Percentiles rank a stretch among this genome's conserved stretches.
phyloP scores from a whole-genome alignment of 2,888 invertebrate species.

The Drosophila lacicola region DNA sequence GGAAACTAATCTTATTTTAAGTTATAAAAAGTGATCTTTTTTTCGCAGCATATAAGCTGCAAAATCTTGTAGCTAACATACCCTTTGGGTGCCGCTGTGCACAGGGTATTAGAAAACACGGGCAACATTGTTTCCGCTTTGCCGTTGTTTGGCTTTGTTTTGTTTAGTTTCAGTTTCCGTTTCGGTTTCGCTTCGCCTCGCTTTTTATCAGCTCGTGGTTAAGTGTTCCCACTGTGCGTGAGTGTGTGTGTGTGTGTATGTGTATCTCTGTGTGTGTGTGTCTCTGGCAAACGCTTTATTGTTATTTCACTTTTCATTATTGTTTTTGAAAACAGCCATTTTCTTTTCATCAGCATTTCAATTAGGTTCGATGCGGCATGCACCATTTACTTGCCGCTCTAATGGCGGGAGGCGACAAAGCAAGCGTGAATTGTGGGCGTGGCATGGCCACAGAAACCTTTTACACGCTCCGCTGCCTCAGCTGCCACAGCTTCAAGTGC shows the following conservation, averaged over 20 bases:
- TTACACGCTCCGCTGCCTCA: slow-evolving; percentile 69
- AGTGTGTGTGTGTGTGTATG: slow-evolving; percentile 25
- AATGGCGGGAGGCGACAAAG: slow-evolving; percentile 35
- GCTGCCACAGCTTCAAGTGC: slow-evolving; percentile 52
- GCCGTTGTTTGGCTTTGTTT: slow-evolving; percentile 61
- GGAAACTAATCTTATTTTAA: no score
- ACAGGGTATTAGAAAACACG: slow-evolving; percentile 40
- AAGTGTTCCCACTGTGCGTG: slow-evolving; percentile 28
- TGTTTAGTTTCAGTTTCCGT: slow-evolving; percentile 65
- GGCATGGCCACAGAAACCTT: slow-evolving; percentile 70
- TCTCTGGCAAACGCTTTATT: slow-evolving; percentile 65
- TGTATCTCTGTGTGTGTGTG: slow-evolving; percentile 25
- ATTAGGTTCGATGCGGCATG: slow-evolving; percentile 69
- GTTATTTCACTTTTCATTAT: slow-evolving; percentile 76
- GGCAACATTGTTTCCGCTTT: slow-evolving; percentile 67
- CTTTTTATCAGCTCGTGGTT: slow-evolving; percentile 52
- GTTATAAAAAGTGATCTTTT: no score
- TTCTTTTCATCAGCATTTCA: slow-evolving; percentile 78
- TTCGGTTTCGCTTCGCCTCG: slow-evolving; percentile 47
- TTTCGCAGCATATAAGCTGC: no score
- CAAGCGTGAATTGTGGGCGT: slow-evolving; percentile 41
- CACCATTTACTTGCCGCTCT: slow-evolving; percentile 56
- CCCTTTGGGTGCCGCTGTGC: background rate
- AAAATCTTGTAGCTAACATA: background rate
- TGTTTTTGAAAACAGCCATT: slow-evolving; percentile 72